Evolutionary conservation across 2,797 vertebrate genomes (phyloP), one percentile per base, ranked within the genome.

Genomic region (Tympanoctomys barrerae): DNA sequence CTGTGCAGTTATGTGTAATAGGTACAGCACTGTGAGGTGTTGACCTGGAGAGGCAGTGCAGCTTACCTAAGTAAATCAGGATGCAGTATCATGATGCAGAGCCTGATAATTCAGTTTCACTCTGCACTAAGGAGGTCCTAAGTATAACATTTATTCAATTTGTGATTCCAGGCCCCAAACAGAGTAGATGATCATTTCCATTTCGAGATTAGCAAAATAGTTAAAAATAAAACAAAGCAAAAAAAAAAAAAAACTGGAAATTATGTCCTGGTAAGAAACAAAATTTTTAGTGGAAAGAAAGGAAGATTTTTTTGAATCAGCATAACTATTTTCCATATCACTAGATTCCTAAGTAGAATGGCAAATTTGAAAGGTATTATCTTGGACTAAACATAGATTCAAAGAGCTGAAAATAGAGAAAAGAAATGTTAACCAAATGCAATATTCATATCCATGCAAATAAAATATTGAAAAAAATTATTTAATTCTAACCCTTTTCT

Each of bases 111-210:
- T 92, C 54, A 62, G 7, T 93, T 93, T 83, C 57, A 68, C 14
- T 90, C 49, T 90, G n/a, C 4, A 68, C n/a, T 90, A 61, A 92
- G 82, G n/a, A 68, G n/a, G 9, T 52, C 26, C 87, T 75, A 89
- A n/a, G 42, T 79, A 71, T 22, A 89, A 75, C 49, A 70, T 81
- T 89, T 83, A 89, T 95, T 93, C 39, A 73, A 24, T 77, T 84
- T 92, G 73, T 75, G 57, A 4, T 70, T 90, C n/a, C 36, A 70
- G 22, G 19, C 14, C 16, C 39, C 52, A 86, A 79, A 80, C 68
- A 90, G 36, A 94, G 88, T 88, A 86, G 81, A 85, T n/a, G 70
- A 61, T 71, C 54, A 49, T 54, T 10, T 54, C 62, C 18, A 70
- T 28, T 57, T 75, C 16, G 86, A 70, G 57, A 85, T 52, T 68